Percentiles rank a stretch among this genome's conserved stretches.
These are phyloP conservation scores for Azorinus chamasolen DNA, from an alignment of 2,888 invertebrate genomes.

Conservation along the genomic window DNA sequence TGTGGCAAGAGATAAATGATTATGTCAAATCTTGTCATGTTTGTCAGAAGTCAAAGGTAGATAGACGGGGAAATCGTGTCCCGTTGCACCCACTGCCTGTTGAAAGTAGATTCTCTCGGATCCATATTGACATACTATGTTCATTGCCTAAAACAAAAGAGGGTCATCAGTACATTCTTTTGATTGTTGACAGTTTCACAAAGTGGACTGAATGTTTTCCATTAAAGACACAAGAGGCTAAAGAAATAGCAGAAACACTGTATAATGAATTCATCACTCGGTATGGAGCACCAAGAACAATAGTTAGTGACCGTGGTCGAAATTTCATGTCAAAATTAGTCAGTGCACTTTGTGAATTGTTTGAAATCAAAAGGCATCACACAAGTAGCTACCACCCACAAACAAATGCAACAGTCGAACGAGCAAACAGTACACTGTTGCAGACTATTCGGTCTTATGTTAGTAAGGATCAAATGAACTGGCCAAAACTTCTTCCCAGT, in stretches of 20 bases:
- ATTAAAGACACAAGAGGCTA: constrained; percentile 54
- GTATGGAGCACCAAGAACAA: constrained; percentile 53
- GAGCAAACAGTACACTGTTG: constrained; percentile 42
- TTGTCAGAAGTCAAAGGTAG: constrained; percentile 52
- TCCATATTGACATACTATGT: constrained; percentile 58
- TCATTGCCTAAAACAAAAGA: constrained; percentile 45
- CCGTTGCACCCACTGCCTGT: constrained; percentile 51
- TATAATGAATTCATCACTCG: constrained; percentile 57
- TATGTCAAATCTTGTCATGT: constrained; percentile 48
- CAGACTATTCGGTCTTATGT: constrained; percentile 51
- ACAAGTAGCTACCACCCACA: constrained; percentile 63
- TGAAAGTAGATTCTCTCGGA: constrained; percentile 27
- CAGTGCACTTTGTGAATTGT: constrained; percentile 57
- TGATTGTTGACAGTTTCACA: constrained; percentile 59
- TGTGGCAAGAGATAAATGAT: constrained; percentile 48
- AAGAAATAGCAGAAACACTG: constrained; percentile 51
- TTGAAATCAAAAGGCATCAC: constrained; percentile 47
- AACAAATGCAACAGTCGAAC: constrained; percentile 55
- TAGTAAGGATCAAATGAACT: constrained; percentile 47
- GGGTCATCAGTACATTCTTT: constrained; percentile 43
- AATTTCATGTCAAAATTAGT: constrained; percentile 64
- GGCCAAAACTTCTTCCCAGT: constrained; percentile 46
- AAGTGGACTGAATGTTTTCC: constrained; percentile 61
- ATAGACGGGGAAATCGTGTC: neutral
- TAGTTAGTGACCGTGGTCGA: constrained; percentile 56